phyloP scores from a whole-genome alignment of 2,113 vertebrate species.

The Ardeotis arabs region DNA sequence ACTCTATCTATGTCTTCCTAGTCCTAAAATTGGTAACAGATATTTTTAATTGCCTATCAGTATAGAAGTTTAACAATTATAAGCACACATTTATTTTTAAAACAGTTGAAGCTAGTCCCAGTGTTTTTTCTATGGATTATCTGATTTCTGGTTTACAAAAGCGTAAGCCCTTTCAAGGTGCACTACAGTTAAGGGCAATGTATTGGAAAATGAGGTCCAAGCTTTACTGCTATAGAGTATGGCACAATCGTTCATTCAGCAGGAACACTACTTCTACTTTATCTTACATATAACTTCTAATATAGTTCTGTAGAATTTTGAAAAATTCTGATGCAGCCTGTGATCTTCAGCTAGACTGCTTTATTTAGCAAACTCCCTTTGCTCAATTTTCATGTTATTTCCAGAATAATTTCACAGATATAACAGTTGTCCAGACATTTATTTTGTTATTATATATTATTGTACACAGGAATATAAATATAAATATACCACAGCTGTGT shows the following conservation, averaged over 20 bases:
- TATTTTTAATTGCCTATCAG: background rate
- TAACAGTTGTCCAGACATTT: background rate
- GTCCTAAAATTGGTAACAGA: background rate
- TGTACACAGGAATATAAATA: background rate
- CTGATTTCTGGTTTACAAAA: background rate
- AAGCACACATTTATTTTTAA: background rate
- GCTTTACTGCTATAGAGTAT: background rate
- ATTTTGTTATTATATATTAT: background rate
- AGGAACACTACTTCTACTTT: background rate
- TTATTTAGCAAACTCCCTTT: background rate
- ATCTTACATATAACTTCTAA: background rate
- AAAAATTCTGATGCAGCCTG: background rate
- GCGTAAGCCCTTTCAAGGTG: background rate
- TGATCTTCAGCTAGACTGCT: background rate
- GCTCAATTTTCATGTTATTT: background rate
- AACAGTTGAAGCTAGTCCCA: background rate
- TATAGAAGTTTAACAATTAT: background rate
- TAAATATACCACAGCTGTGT: too few relatives aligned
- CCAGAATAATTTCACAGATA: background rate
- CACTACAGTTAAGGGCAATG: background rate
- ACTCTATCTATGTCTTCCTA: background rate
- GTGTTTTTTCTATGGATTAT: background rate
- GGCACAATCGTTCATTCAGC: background rate
- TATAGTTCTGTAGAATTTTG: background rate
- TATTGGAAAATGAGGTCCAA: background rate